Evolutionary conservation across 2,888 invertebrate genomes (phyloP).

Genomic region (Esperia sulphurella): DNA sequence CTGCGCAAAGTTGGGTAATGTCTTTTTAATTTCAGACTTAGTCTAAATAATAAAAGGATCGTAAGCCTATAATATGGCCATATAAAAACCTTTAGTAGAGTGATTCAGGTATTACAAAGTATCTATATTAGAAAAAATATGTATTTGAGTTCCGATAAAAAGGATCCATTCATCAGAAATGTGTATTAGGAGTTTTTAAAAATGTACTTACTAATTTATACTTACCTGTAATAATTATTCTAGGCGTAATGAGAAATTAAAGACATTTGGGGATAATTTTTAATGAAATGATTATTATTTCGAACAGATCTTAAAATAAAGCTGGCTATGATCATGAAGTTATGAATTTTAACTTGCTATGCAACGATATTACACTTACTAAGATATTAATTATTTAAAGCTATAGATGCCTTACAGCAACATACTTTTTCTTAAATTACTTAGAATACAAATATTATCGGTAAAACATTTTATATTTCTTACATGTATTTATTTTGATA

Average conservation of each 20-base stretch:
- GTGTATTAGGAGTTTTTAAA: no score
- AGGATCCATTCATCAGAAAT: no score
- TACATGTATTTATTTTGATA: constrained; percentile 28
- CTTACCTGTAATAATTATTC: constrained; percentile 6
- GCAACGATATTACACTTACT: constrained; percentile 18
- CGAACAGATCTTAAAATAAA: constrained; percentile 52
- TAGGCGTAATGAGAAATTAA: constrained; percentile 7
- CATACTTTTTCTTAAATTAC: constrained; percentile 11
- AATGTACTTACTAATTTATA: no score
- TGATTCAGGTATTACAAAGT: no score
- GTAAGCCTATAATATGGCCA: constrained; percentile 13
- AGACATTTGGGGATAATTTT: constrained; percentile 29
- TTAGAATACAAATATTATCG: background rate
- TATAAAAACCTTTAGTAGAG: constrained; percentile 11
- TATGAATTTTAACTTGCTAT: constrained; percentile 20
- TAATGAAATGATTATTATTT: constrained; percentile 48
- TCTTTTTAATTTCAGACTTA: constrained; percentile 37
- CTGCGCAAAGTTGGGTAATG: constrained; percentile 11
- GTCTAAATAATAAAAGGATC: constrained; percentile 22
- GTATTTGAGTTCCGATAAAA: no score
- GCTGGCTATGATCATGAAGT: constrained; percentile 35
- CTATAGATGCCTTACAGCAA: constrained; percentile 49
- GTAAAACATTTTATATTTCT: constrained; percentile 10
- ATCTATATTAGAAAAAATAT: no score
- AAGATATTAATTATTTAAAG: constrained; percentile 33